These are phyloP conservation scores for Brachypterus glaber DNA, from an alignment of 2,888 invertebrate genomes.

Conservation along the genomic window DNA sequence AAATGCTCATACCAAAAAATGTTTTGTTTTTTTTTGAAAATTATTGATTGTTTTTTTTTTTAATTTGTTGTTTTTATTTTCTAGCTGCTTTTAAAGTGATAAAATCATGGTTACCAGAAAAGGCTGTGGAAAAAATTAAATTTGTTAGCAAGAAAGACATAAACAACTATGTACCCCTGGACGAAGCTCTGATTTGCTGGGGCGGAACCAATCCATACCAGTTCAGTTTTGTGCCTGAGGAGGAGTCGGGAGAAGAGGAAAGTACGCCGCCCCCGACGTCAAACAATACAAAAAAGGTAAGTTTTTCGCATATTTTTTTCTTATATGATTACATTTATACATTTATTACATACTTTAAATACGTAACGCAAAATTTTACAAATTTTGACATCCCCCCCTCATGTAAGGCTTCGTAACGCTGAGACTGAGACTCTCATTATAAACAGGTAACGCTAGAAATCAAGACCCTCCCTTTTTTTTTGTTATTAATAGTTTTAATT, in stretches of 20 bases:
- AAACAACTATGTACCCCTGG: conserved; percentile 61
- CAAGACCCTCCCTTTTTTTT: too few relatives aligned
- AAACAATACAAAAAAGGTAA: conserved; percentile 25
- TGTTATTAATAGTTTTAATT: too few relatives aligned
- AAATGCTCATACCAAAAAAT: too few relatives aligned
- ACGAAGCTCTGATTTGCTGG: conserved; percentile 69
- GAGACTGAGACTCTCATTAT: too few relatives aligned
- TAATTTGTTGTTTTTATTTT: conserved; percentile 17
- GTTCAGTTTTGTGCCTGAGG: conserved; percentile 62
- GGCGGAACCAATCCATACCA: conserved; percentile 68
- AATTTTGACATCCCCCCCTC: too few relatives aligned
- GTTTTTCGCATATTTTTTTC: conserved; percentile 10
- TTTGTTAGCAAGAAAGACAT: conserved; percentile 68
- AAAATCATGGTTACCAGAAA: conserved; percentile 75
- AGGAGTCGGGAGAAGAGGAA: conserved; percentile 11
- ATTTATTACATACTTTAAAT: too few relatives aligned
- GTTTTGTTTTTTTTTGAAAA: too few relatives aligned
- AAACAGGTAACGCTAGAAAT: too few relatives aligned
- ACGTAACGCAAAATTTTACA: too few relatives aligned
- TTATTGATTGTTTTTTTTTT: conserved; percentile 1
- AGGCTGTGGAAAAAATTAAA: conserved; percentile 81
- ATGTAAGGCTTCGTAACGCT: too few relatives aligned
- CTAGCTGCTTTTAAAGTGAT: conserved; percentile 85
- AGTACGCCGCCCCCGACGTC: background rate
- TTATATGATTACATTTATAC: too few relatives aligned